Percentiles rank a stretch among this genome's conserved stretches.
These are phyloP conservation scores for Lerema accius DNA, from an alignment of 1,140 invertebrate species.

Conservation along the genomic window DNA sequence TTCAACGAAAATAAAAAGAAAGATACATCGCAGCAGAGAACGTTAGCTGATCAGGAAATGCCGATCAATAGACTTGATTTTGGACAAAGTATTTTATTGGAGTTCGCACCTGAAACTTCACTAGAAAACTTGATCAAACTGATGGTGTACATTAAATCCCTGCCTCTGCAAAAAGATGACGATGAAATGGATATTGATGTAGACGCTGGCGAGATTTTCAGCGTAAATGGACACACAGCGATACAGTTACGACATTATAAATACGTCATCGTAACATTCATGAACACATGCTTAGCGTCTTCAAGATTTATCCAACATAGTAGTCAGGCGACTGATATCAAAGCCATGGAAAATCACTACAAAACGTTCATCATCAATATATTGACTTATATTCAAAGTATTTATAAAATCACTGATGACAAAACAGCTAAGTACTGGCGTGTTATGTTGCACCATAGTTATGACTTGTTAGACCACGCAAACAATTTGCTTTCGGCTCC, in stretches of 20 bases:
- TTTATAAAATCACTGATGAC: conserved; percentile 84
- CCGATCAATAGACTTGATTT: conserved; percentile 86
- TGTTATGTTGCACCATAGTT: conserved; percentile 88
- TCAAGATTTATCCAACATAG: conserved; percentile 87
- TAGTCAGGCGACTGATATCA: conserved; percentile 74
- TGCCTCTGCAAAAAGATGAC: conserved; percentile 86
- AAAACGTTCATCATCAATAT: conserved; percentile 87
- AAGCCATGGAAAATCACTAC: conserved; percentile 84
- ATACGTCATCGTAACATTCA: conserved; percentile 88
- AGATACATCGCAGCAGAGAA: conserved; percentile 53
- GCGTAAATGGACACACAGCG: conserved; percentile 85
- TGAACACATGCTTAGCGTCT: conserved; percentile 86
- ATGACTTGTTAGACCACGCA: conserved; percentile 89
- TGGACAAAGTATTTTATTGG: conserved; percentile 85
- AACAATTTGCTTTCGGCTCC: conserved; percentile 90
- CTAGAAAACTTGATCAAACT: conserved; percentile 87
- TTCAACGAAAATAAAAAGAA: conserved; percentile 74
- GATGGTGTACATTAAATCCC: conserved; percentile 85
- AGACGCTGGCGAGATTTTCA: conserved; percentile 85
- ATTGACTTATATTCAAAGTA: conserved; percentile 86
- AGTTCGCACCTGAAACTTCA: conserved; percentile 86
- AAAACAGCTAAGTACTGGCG: conserved; percentile 90
- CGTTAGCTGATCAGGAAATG: conserved; percentile 69
- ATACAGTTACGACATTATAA: conserved; percentile 93
- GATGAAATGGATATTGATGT: conserved; percentile 61